Base-by-base conservation (phyloP, 2,888 invertebrate genomes). In the Hydraecia micacea region DNA sequence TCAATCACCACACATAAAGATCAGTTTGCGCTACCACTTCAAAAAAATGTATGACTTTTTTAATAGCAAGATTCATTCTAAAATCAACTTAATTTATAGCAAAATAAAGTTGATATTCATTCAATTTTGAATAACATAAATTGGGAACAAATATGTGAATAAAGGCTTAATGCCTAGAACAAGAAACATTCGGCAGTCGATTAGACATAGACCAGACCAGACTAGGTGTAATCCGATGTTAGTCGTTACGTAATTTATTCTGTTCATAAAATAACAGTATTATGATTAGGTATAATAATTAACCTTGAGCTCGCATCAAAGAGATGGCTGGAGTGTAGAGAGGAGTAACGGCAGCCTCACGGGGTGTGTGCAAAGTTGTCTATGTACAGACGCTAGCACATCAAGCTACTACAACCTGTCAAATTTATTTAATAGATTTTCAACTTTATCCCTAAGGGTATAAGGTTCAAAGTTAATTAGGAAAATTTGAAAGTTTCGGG, bases 261-360 rank as follows among this genome's bases (percentile, higher is more conserved):
- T 73, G 66, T 85, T 71, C 62, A 74, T 80, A 71, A 73, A 77
- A 72, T 36, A 72, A 69, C 66, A 73, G 81, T 83, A 60, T 81
- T 74, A 80, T 85, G 68, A 86, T 86, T 36, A 72, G 62, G 74
- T 75, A 65, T 69, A 74, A 62, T 69, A 81, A 63, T 69, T 73
- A 85, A 80, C 62, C 60, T 55, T 32, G 13, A 82, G 70, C 62
- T 80, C 42, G 36, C 70, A 60, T 73, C 80, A 74, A 79, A 82
- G 58, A 62, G 73, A 79, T 55, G 70, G n/a, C 36, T 63, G 5
- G n/a, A 67, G 39, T 36, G 11, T 73, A 6, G 15, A 79, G n/a
- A n/a, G 5, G 8, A 62, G n/a, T 5, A 18, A 42, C 62, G 25
- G 74, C 68, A 85, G 70, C 36, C n/a, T 55, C 32, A 84, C n/a